These are phyloP conservation scores for Drosophila aldrichi DNA, from an alignment of 2,888 invertebrate genomes.

Conservation along the genomic window DNA sequence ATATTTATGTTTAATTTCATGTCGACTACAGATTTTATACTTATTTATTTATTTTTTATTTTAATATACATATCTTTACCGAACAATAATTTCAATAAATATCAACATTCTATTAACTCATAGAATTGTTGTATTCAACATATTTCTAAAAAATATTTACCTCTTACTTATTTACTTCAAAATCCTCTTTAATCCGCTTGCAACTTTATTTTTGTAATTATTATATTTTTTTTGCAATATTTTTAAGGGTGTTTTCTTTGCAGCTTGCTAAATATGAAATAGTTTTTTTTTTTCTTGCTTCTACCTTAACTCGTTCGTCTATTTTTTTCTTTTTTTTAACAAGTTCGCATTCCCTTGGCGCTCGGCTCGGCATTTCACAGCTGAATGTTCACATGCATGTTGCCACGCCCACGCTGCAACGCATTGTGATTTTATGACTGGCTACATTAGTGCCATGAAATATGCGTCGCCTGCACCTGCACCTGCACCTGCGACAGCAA, in stretches of 20 bases:
- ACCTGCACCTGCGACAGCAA: slow-evolving; percentile 7
- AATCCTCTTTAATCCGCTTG: neutral
- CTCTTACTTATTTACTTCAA: neutral
- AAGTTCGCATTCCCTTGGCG: slow-evolving; percentile 43
- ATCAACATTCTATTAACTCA: no score
- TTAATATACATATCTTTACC: no score
- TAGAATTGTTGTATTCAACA: no score
- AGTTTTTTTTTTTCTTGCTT: neutral
- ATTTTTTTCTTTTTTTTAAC: slow-evolving; percentile 38
- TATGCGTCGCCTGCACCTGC: slow-evolving; percentile 69
- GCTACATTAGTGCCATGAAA: slow-evolving; percentile 81
- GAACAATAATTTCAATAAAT: no score
- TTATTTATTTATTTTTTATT: no score
- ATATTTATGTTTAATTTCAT: no score
- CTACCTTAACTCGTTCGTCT: neutral
- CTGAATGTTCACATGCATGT: slow-evolving; percentile 72
- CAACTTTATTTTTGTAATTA: slow-evolving; percentile 11
- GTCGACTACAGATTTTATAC: no score
- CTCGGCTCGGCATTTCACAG: slow-evolving; percentile 7
- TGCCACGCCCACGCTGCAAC: slow-evolving; percentile 51
- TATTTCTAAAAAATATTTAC: neutral
- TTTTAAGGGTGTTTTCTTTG: slow-evolving; percentile 10
- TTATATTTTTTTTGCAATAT: slow-evolving; percentile 1
- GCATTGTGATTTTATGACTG: slow-evolving; percentile 81
- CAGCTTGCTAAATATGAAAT: slow-evolving; percentile 15